Conservation (phyloP, 2,113 vertebrate genomes). For the Lepus americanus region DNA sequence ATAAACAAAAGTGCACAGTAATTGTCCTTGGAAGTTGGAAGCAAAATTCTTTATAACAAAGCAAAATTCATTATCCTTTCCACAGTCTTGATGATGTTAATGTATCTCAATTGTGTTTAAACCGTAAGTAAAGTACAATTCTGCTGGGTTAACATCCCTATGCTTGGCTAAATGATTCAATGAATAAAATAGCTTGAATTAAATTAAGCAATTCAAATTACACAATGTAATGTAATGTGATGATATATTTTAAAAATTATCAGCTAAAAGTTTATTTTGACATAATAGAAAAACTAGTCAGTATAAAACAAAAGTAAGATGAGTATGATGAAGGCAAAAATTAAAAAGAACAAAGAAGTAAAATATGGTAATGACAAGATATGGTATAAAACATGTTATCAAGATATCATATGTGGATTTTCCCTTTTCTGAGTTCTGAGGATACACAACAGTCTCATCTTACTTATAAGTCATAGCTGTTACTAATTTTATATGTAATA, state of each 20-base stretch:
- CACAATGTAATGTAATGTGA: neutral
- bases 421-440: neutral
- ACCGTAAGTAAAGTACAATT: slow-evolving; percentile 63
- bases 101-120: slow-evolving; percentile 78
- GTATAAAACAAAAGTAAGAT: slow-evolving; percentile 46
- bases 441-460: fast-evolving
- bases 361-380: neutral
- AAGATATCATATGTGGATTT: neutral
- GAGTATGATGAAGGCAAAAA: neutral
- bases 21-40: slow-evolving; percentile 77
- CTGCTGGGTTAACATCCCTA: slow-evolving; percentile 64
- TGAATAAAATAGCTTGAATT: slow-evolving; percentile 57
- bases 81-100: slow-evolving; percentile 50
- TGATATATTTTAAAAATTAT: neutral
- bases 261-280: neutral
- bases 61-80: slow-evolving; percentile 79
- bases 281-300: neutral
- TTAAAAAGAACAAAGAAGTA: neutral
- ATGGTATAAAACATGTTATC: neutral
- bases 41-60: slow-evolving; percentile 67
- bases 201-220: slow-evolving; percentile 61
- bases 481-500: neutral
- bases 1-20: slow-evolving; percentile 70
- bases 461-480: neutral
- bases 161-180: slow-evolving; percentile 33